Percentiles rank a stretch among this genome's conserved stretches.
phyloP scores from a whole-genome alignment of 2,888 invertebrate genomes.

The Pyrocoelia pectoralis region DNA sequence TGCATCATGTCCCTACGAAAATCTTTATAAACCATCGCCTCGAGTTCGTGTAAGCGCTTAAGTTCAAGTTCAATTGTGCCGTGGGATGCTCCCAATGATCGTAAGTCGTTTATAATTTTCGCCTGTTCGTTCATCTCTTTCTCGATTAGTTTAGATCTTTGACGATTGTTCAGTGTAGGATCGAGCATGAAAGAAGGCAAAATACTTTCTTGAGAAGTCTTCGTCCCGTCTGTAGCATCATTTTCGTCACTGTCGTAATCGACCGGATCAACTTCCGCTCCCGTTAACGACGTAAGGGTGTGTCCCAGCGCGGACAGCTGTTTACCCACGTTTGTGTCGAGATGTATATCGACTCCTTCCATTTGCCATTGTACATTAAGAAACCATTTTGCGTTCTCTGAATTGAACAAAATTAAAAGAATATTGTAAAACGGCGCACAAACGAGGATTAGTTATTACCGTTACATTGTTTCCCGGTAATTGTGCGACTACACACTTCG shows the following conservation, averaged over 20 bases:
- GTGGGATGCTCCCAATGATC: constrained; percentile 85
- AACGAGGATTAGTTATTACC: constrained; percentile 61
- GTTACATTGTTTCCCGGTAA: constrained; percentile 80
- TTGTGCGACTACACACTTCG: constrained; percentile 94
- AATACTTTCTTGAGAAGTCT: constrained; percentile 74
- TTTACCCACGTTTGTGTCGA: constrained; percentile 96
- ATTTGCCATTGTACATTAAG: constrained; percentile 98
- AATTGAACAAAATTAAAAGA: constrained; percentile 37
- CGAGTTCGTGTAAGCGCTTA: constrained; percentile 89
- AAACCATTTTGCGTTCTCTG: constrained; percentile 97
- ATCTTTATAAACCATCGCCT: constrained; percentile 93
- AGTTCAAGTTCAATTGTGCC: constrained; percentile 92
- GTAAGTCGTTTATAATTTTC: constrained; percentile 91
- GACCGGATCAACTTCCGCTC: constrained; percentile 77
- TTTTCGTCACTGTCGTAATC: constrained; percentile 81
- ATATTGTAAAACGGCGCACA: not conserved
- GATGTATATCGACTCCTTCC: constrained; percentile 97
- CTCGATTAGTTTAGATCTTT: constrained; percentile 91
- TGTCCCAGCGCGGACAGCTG: constrained; percentile 93
- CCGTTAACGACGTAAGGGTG: constrained; percentile 94
- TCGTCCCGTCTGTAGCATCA: constrained; percentile 71
- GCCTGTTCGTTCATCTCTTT: constrained; percentile 98
- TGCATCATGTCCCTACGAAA: constrained; percentile 94
- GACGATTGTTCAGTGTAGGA: constrained; percentile 78
- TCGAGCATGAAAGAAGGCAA: constrained; percentile 87